Evolutionary conservation across 2,797 vertebrate species (phyloP), one percentile per base, ranked within the genome.

Genomic region (Aselliscus stoliczkanus): DNA sequence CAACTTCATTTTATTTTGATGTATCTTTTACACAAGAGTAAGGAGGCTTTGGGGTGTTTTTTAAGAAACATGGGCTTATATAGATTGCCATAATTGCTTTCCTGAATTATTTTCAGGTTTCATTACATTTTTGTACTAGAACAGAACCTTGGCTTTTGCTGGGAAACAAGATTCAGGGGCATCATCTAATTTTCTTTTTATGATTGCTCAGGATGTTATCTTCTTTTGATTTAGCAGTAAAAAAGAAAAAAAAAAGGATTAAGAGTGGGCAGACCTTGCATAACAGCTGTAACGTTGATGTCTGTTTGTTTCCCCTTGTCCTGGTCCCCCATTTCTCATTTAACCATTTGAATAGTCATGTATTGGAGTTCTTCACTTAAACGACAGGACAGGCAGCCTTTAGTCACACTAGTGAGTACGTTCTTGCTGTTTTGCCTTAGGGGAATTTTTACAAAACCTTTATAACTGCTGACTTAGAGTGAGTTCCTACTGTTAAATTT

Each of bases 81-180:
- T 95, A 93, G 81, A 92, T 85, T 82, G 25, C 39, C 70, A 58
- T 96, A 92, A 96, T 97, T 97, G 87, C 79, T 97, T 89, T 96
- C 0, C 2, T 98, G 67, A 98, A 97, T 98, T 97, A 98, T 97
- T 98, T 64, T 0, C 5, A 88, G 90, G 70, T 97, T 97, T 75
- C 27, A 3, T 81, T 92, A 92, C 50, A 72, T 72, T 87, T 82
- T 96, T 97, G 44, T 96, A 95, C 96, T 42, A 54, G 97, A 97
- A 97, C 85, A 88, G 97, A 98, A 97, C 92, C 90, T 92, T 88
- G 88, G 60, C 96, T 96, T 95, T 69, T 96, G 77, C 92, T 31
- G 34, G 96, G 7, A 17, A 92, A 47, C 56, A 79, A 79, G 79
- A 85, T 93, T 92, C 79, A 95, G 42, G 75, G 13, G 58, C 50